Conservation (phyloP, 2,113 vertebrate species). For the Bujurquina vittata region DNA sequence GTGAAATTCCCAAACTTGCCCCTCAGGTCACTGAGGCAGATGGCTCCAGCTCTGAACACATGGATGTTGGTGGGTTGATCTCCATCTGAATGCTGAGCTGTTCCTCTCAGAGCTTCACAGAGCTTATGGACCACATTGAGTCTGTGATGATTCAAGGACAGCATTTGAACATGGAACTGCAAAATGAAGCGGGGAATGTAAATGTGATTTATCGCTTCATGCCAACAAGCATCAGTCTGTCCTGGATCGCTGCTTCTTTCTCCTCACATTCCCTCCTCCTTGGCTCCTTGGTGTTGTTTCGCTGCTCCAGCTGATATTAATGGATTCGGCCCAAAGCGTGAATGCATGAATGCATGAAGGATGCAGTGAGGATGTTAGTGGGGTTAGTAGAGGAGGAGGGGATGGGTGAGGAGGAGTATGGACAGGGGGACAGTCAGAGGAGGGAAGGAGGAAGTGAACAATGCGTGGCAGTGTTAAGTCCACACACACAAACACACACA, state of each 20-base stretch:
- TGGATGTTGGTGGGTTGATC: neutral
- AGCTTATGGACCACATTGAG: slow-evolving; percentile 14
- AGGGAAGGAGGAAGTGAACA: slow-evolving; percentile 39
- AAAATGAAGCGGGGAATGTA: slow-evolving; percentile 48
- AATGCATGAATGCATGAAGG: slow-evolving; percentile 47
- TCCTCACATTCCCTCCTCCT: slow-evolving; percentile 5
- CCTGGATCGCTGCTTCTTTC: slow-evolving; percentile 41
- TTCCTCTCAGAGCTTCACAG: slow-evolving; percentile 17
- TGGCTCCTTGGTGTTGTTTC: slow-evolving; percentile 19
- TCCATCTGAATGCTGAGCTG: neutral
- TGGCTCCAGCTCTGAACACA: neutral
- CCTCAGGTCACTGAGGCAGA: neutral
- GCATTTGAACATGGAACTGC: slow-evolving; percentile 37
- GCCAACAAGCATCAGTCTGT: slow-evolving; percentile 38
- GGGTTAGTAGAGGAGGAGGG: slow-evolving; percentile 63
- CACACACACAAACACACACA: slow-evolving; percentile 33
- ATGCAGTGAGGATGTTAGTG: slow-evolving; percentile 68
- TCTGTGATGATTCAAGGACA: slow-evolving; percentile 32
- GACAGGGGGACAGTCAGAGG: slow-evolving; percentile 42
- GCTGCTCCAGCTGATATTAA: slow-evolving; percentile 38
- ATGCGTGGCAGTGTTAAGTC: slow-evolving; percentile 47
- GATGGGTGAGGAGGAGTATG: slow-evolving; percentile 7
- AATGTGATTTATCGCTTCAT: slow-evolving; percentile 40
- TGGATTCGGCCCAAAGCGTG: slow-evolving; percentile 55
- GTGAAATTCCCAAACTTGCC: neutral